Conservation (phyloP, 2,113 vertebrate species). For the Anoura caudifer region DNA sequence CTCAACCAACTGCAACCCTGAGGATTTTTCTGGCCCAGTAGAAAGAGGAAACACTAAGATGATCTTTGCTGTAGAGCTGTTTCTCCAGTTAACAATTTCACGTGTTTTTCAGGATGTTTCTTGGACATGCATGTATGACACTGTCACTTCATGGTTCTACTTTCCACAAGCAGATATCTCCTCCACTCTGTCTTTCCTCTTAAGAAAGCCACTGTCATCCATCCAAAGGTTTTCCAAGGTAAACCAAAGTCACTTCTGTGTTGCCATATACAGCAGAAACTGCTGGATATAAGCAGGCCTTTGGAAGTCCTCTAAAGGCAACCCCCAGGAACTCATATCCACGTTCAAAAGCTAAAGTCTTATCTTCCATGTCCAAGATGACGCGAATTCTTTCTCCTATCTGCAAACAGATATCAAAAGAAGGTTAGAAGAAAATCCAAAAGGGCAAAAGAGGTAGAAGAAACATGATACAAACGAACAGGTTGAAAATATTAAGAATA, state of each 20-base stretch:
- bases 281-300: constrained; percentile 96
- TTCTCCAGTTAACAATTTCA: constrained; percentile 74
- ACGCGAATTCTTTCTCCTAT: constrained; percentile 99
- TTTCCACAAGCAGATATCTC: constrained; percentile 81
- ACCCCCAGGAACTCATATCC: constrained; percentile 98
- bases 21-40: constrained; percentile 83
- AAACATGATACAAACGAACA: constrained; percentile 17
- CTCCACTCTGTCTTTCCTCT: constrained; percentile 71
- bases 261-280: constrained; percentile 99
- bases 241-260: constrained; percentile 99
- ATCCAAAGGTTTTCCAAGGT: constrained; percentile 97
- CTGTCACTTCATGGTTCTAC: constrained; percentile 75
- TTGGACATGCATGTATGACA: constrained; percentile 72
- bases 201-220: constrained; percentile 82
- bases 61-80: constrained; percentile 74
- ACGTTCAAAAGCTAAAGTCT: constrained; percentile 97
- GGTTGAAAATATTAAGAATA: neutral
- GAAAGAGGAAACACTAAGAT: constrained; percentile 77
- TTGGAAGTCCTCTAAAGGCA: constrained; percentile 97
- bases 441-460: neutral
- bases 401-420: constrained; percentile 81
- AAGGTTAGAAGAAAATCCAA: constrained; percentile 17
- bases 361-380: constrained; percentile 99
- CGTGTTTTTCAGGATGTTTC: constrained; percentile 71
- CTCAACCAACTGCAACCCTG: constrained; percentile 82